Evolutionary conservation across 2,113 vertebrate genomes (phyloP), one percentile per base, ranked within the genome.

Genomic region (Brevimyrus niger): DNA sequence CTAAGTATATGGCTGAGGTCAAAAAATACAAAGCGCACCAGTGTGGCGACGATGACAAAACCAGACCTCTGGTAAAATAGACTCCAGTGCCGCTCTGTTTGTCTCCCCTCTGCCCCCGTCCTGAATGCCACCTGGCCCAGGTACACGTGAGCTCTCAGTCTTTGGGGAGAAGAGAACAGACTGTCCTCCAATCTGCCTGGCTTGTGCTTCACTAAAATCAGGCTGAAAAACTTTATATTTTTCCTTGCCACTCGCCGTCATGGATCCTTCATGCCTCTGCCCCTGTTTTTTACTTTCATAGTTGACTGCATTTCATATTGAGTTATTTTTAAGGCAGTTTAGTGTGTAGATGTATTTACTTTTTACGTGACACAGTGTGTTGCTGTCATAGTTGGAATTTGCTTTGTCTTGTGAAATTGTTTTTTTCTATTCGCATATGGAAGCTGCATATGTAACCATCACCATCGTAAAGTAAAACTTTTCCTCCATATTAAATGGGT

Each of bases 1-100:
- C 97, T 91, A 97, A 97, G 94, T 99, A 99, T 96, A 99, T 98
- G 98, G 98, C 97, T 7, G 98, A 99, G 93, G 98, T 99, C 95
- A 98, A 99, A 96, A 98, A 98, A 93, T 99, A 98, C 94, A 99
- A 98, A 96, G 97, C 97, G 85, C 98, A 98, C 90, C 97, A 98
- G 96, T 99, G 98, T 92, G 96, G 98, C 0, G 98, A 99, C 3
- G 98, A 99, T 46, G 98, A 99, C 94, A 99, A 99, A 94, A 99
- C 97, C 92, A 95, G 97, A 73, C 98, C 98, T 89, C 95, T 99
- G 94, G 98, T 99, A 92, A 99, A 99, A 96, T 99, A 97, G 94
- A 92, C 83, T 87, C 88, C 91, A 0, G 11, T 5, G 89, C 88
- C 19, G 7, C 44, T 88, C 38, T 65, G 48, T 42, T 44, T 48